A percentile compares a stretch with the other conserved stretches of the same genome.
Evolutionary conservation across 2,797 vertebrate genomes (phyloP).

Genomic region (Gorsachius magnificus): DNA sequence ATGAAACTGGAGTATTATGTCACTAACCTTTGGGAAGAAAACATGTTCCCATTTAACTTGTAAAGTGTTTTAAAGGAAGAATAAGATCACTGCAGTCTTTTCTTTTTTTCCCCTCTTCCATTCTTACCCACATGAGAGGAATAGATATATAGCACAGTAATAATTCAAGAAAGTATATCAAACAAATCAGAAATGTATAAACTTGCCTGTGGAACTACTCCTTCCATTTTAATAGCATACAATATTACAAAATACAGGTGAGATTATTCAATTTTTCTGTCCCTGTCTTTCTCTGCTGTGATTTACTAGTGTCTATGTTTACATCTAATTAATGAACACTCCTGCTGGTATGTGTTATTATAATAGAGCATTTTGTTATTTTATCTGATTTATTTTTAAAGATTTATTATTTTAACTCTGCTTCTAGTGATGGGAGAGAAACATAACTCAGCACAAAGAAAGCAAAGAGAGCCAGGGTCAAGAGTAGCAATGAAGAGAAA

Average conservation of each 20-base stretch:
- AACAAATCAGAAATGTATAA: conserved; percentile 40
- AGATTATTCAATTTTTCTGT: conserved; percentile 29
- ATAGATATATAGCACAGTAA: not conserved
- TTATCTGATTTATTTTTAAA: conserved; percentile 47
- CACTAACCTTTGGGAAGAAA: not conserved
- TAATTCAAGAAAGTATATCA: conserved; percentile 11
- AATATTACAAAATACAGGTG: conserved; percentile 17
- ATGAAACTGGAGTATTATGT: not conserved
- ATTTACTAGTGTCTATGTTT: conserved; percentile 38
- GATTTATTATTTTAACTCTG: conserved; percentile 26
- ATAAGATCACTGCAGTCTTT: not conserved
- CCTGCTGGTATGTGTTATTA: conserved; percentile 50
- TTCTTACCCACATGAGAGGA: not conserved
- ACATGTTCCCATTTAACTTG: not conserved
- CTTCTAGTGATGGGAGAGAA: conserved; percentile 25
- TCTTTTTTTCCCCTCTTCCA: not conserved
- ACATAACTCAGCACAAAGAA: conserved; percentile 6
- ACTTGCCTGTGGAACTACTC: conserved; percentile 17
- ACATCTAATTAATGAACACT: conserved; percentile 21
- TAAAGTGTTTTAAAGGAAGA: not conserved
- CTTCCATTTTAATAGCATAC: conserved; percentile 38
- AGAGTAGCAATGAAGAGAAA: conserved; percentile 6
- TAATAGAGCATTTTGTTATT: conserved; percentile 54
- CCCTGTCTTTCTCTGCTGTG: not conserved
- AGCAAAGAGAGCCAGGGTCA: not conserved